A percentile compares a stretch with the other conserved stretches of the same genome.
phyloP scores from a whole-genome alignment of 2,113 vertebrate genomes.

The Tylochromis polylepis region DNA sequence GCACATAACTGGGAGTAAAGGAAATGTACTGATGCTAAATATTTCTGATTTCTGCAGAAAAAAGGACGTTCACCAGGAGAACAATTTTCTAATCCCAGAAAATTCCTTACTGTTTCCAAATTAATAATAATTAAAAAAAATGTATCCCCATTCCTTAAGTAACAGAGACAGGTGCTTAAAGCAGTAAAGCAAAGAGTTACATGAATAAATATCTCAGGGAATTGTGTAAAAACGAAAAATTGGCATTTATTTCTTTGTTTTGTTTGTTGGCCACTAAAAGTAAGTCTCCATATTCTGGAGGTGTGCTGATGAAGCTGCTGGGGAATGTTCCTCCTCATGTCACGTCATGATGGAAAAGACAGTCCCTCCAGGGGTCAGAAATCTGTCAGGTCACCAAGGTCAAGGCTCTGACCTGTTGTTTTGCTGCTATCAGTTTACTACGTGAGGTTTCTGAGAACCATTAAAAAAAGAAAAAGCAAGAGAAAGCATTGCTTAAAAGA shows the following conservation, averaged over 20 bases:
- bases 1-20: neutral
- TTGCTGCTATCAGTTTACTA: neutral
- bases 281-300: neutral
- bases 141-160: neutral
- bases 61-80: accelerated
- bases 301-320: neutral
- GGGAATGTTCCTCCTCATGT: neutral
- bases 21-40: neutral
- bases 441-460: neutral
- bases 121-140: neutral
- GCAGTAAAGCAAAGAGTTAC: neutral
- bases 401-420: neutral
- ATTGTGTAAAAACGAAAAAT: neutral
- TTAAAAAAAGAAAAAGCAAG: neutral
- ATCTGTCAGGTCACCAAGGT: slow-evolving; percentile 34
- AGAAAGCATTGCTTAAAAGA: neutral
- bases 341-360: neutral
- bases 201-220: neutral
- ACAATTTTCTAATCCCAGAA: neutral
- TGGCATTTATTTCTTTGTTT: neutral
- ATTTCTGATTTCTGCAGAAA: neutral
- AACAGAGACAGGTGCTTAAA: neutral
- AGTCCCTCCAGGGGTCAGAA: neutral
- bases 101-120: neutral
- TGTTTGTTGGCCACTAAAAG: neutral